phyloP scores from a whole-genome alignment of 2,797 vertebrate species.

The Acipenser transmontanus region DNA sequence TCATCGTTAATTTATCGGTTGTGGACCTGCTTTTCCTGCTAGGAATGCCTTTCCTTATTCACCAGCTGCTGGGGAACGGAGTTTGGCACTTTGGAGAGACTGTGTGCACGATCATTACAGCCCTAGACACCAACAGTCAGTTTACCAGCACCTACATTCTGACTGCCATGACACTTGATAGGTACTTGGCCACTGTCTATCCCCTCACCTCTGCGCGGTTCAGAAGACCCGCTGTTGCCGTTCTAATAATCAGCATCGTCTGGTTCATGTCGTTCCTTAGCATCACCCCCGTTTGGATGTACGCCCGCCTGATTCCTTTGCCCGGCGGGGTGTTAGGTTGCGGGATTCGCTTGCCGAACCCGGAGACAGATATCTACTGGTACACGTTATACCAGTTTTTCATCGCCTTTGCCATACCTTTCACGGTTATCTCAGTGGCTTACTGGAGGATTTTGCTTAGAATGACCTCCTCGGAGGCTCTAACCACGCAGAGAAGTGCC shows the following conservation, averaged over 20 bases:
- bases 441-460: slow-evolving; percentile 34
- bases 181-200: slow-evolving; percentile 29
- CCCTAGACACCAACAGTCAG: slow-evolving; percentile 36
- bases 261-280: slow-evolving; percentile 36
- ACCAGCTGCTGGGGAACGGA: slow-evolving; percentile 35
- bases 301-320: slow-evolving; percentile 30
- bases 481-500: slow-evolving; percentile 23
- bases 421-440: slow-evolving; percentile 28
- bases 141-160: slow-evolving; percentile 40
- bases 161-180: slow-evolving; percentile 27
- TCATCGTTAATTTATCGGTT: slow-evolving; percentile 34
- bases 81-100: slow-evolving; percentile 33
- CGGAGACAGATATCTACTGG: slow-evolving; percentile 31
- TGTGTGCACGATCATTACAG: slow-evolving; percentile 27
- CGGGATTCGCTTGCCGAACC: slow-evolving; percentile 31
- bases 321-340: slow-evolving; percentile 30
- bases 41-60: slow-evolving; percentile 38
- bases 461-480: slow-evolving; percentile 23
- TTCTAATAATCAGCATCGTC: slow-evolving; percentile 21
- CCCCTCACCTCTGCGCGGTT: slow-evolving; percentile 30
- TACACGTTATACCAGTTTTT: slow-evolving; percentile 38
- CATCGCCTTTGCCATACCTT: slow-evolving; percentile 37
- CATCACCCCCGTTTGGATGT: slow-evolving; percentile 36
- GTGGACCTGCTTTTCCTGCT: slow-evolving; percentile 38
- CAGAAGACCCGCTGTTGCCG: slow-evolving; percentile 26